Evolutionary conservation across 2,888 invertebrate genomes (phyloP), one percentile per base, ranked within the genome.

Genomic region (Caenorhabditis sp.): DNA sequence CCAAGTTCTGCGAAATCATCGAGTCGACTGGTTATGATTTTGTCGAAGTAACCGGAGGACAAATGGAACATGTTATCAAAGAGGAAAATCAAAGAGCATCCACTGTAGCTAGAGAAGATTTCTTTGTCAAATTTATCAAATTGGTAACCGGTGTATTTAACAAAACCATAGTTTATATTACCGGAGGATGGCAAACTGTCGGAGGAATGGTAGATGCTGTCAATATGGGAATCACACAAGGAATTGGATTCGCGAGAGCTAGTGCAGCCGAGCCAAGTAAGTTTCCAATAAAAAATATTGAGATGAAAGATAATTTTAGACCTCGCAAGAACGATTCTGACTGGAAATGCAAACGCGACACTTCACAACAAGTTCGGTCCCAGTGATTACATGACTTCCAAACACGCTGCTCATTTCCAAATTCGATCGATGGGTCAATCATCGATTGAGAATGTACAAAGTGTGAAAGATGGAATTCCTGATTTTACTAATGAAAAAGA

Each of bases 181-280:
- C 83, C n/a, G 83, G 83, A n/a, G 81, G 81, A 21, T 83, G 81
- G 71, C 77, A 83, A 36, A 83, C 81, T 25, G 77, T 67, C 14
- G 54, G 70, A 0, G 79, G 72, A 50, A 83, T 83, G 83, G 75
- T 76, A 0, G 63, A 68, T 12, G 83, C 82, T 14, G 65, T 83
- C 12, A 69, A 70, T 12, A 58, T 72, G 21, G 77, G 75, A 12
- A 63, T 71, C 0, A 79, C 82, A 14, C 71, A 83, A 38, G 82
- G 82, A 31, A 67, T 83, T 14, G 80, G 81, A 25, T 60, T 83
- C 8, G 80, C 63, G 12, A 59, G 83, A 50, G 80, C 83, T 5
- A 66, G 63, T 8, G 77, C 80, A 17, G 79, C 77, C 14, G 83
- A 83, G 60, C 83, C 82, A 36, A 78, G 83, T 81, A 23, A 36